phyloP scores from a whole-genome alignment of 2,113 vertebrate genomes.

The Callocephalon fimbriatum region DNA sequence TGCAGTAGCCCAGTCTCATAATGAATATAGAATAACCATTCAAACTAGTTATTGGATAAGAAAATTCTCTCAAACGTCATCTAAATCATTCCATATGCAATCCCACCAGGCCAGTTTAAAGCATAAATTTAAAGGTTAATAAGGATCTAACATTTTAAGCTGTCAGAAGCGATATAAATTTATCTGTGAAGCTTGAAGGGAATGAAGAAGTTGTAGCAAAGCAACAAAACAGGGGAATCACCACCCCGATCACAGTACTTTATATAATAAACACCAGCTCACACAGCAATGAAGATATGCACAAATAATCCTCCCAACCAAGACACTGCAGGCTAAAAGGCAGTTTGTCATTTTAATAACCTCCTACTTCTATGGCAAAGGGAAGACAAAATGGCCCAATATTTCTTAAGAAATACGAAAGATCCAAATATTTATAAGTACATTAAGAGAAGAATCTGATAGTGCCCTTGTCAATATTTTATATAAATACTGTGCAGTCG shows the following conservation, averaged over 20 bases:
- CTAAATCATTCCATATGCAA: slow-evolving; percentile 78
- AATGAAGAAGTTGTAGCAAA: slow-evolving; percentile 43
- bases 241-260: neutral
- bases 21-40: slow-evolving; percentile 72
- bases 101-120: slow-evolving; percentile 77
- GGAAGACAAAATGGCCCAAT: slow-evolving; percentile 30
- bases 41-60: slow-evolving; percentile 66
- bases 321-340: slow-evolving; percentile 49
- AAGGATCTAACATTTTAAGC: slow-evolving; percentile 79
- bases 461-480: slow-evolving; percentile 30
- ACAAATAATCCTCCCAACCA: slow-evolving; percentile 47
- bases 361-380: neutral
- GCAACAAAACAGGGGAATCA: slow-evolving; percentile 8
- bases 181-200: slow-evolving; percentile 71
- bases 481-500: neutral
- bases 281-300: slow-evolving; percentile 33
- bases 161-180: slow-evolving; percentile 76
- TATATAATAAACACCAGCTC: slow-evolving; percentile 26
- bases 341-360: slow-evolving; percentile 65
- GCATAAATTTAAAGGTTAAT: slow-evolving; percentile 83
- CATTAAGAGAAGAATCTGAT: slow-evolving; percentile 31
- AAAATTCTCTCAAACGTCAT: slow-evolving; percentile 75
- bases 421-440: slow-evolving; percentile 62
- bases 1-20: slow-evolving; percentile 61
- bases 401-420: slow-evolving; percentile 45